Evolutionary conservation across 2,113 vertebrate genomes (phyloP), one percentile per base, ranked within the genome.

Genomic region (Corynorhinus townsendii): DNA sequence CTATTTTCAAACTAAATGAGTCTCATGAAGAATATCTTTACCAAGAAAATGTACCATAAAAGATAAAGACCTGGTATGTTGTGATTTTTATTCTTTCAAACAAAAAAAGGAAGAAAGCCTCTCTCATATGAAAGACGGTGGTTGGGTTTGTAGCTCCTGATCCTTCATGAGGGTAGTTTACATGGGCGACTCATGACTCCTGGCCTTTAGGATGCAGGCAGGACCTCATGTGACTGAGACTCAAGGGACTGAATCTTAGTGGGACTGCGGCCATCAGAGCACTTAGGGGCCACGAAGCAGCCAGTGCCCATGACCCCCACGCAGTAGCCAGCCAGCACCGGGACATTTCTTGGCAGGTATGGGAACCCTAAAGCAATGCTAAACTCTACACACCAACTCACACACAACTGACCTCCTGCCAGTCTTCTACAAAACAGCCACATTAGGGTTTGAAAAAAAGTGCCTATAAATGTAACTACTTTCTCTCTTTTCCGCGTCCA

Each of bases 261-360:
- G 43, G 3, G 28, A 17, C 43, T 3, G 19, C 3, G 24, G 14
- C 7, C 15, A 2, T 26, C n/a, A 0, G 6, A 47, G 24, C 54
- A 30, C 35, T 4, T 11, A 30, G 38, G 52, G 22, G 24, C 12
- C 33, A 0, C 0, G 0, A 26, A 0, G 7, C 24, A 0, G 0
- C 45, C 38, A 15, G 17, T 3, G 12, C 33, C 14, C 0, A 0
- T 16, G 5, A 2, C 0, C 35, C 11, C 5, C 38, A 6, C 2
- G 0, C 7, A 5, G 66, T 12, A 4, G 11, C 62, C 15, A 0
- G 19, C 26, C 19, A 4, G 68, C 56, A 7, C 0, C 0, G 0
- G 19, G 22, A 10, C 4, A 35, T 59, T 17, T 3, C 2, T 24
- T 24, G 4, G 0, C 33, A 47, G 10, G 10, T 1, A 3, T 2